A percentile compares a stretch with the other conserved stretches of the same genome.
phyloP scores from a whole-genome alignment of 2,888 invertebrate species.

The Blera fallax region DNA sequence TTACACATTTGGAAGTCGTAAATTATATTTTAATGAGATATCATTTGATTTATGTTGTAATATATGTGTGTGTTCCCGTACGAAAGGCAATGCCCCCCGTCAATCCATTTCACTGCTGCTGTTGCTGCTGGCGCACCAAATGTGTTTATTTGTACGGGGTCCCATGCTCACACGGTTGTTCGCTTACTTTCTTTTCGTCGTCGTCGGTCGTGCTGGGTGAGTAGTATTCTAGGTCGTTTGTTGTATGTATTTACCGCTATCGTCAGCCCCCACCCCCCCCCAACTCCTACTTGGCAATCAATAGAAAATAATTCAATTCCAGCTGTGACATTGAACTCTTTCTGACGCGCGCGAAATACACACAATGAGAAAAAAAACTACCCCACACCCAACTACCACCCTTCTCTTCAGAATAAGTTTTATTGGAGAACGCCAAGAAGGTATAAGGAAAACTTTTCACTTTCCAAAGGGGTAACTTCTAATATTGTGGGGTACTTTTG shows the following conservation, averaged over 20 bases:
- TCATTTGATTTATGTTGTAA: conserved; percentile 72
- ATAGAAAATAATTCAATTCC: conserved; percentile 73
- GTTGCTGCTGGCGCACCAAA: conserved; percentile 38
- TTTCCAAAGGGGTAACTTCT: conserved; percentile 58
- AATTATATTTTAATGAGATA: conserved; percentile 73
- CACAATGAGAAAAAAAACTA: not conserved
- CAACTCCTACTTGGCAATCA: conserved; percentile 58
- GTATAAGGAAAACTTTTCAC: conserved; percentile 32
- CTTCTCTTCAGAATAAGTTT: not conserved
- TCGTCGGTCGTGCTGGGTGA: conserved; percentile 43
- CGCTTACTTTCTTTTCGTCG: conserved; percentile 2
- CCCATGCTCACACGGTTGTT: not conserved
- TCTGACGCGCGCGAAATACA: conserved; percentile 66
- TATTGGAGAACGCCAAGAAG: conserved; percentile 27
- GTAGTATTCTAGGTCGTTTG: conserved; percentile 58
- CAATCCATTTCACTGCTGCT: conserved; percentile 54
- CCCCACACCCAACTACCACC: not conserved
- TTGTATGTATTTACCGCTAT: conserved; percentile 43
- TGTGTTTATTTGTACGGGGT: conserved; percentile 55
- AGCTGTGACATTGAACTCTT: conserved; percentile 73
- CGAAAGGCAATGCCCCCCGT: conserved; percentile 56
- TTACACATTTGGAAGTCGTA: conserved; percentile 71
- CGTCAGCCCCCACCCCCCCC: conserved; percentile 19
- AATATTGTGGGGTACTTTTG: conserved; percentile 12
- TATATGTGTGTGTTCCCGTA: conserved; percentile 9